Conservation (phyloP, 2,888 invertebrate species). For the Chymomyza caudatula region DNA sequence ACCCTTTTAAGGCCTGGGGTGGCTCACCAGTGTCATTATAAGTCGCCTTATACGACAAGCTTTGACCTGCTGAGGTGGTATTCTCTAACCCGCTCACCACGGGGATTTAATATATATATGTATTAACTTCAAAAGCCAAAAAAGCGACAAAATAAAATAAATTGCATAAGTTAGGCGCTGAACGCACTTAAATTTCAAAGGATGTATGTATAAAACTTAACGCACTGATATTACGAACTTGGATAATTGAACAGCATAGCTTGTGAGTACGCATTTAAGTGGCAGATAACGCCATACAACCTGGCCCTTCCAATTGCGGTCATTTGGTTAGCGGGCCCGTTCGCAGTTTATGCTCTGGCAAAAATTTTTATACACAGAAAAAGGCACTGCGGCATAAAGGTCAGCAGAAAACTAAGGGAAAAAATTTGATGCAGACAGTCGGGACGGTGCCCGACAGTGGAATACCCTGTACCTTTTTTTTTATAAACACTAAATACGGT, state of each 20-base stretch:
- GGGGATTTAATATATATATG: not conserved
- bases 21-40: too few relatives aligned
- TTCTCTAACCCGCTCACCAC: too few relatives aligned
- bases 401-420: constrained; percentile 33
- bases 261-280: too few relatives aligned
- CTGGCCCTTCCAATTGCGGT: not conserved
- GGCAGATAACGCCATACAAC: too few relatives aligned
- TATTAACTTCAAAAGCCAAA: constrained; percentile 29
- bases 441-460: too few relatives aligned
- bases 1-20: too few relatives aligned
- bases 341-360: not conserved
- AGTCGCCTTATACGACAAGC: too few relatives aligned
- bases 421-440: too few relatives aligned
- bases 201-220: constrained; percentile 15
- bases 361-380: constrained; percentile 21
- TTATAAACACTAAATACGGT: too few relatives aligned
- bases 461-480: too few relatives aligned
- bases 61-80: too few relatives aligned
- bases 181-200: constrained; percentile 35
- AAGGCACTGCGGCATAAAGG: constrained; percentile 19
- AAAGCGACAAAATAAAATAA: constrained; percentile 28
- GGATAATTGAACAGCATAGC: too few relatives aligned
- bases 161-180: constrained; percentile 32
- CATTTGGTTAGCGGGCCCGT: constrained; percentile 4
- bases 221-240: not conserved